Conservation (phyloP, 1,140 invertebrate species). For the Lysiphlebus fabarum region DNA sequence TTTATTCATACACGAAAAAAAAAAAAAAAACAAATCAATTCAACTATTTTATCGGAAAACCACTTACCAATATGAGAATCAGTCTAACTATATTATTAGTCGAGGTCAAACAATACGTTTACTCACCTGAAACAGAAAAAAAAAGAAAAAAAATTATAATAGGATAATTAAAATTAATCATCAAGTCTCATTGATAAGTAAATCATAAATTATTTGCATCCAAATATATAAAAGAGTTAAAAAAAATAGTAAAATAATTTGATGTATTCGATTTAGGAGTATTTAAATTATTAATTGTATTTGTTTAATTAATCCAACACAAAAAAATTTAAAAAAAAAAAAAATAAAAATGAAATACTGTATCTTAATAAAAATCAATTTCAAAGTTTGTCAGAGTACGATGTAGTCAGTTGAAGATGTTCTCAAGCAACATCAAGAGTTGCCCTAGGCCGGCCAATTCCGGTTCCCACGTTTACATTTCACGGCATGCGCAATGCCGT, state of each 20-base stretch:
- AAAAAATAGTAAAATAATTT: too few relatives aligned
- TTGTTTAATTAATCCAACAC: neutral
- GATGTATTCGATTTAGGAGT: too few relatives aligned
- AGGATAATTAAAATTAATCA: too few relatives aligned
- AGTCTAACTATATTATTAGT: too few relatives aligned
- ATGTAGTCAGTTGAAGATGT: too few relatives aligned
- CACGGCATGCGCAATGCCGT: constrained; percentile 54
- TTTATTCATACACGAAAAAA: constrained; percentile 16
- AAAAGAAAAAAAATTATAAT: neutral
- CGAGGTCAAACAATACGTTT: constrained; percentile 3
- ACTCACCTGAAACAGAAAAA: constrained; percentile 29
- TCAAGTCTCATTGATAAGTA: too few relatives aligned
- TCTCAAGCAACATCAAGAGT: constrained; percentile 6
- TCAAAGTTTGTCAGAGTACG: too few relatives aligned
- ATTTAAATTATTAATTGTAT: too few relatives aligned
- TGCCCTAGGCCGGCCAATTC: constrained; percentile 48
- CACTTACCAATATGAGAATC: constrained; percentile 13
- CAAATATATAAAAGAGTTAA: too few relatives aligned
- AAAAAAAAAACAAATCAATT: too few relatives aligned
- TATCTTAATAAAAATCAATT: too few relatives aligned
- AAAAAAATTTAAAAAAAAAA: constrained; percentile 3
- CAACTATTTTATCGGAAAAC: constrained; percentile 22
- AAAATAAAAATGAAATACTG: neutral
- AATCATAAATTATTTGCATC: too few relatives aligned
- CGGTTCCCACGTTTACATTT: constrained; percentile 58